Evolutionary conservation across 1,140 invertebrate species (phyloP), one percentile per base, ranked within the genome.

Genomic region (Plectrocnemia conspersa): DNA sequence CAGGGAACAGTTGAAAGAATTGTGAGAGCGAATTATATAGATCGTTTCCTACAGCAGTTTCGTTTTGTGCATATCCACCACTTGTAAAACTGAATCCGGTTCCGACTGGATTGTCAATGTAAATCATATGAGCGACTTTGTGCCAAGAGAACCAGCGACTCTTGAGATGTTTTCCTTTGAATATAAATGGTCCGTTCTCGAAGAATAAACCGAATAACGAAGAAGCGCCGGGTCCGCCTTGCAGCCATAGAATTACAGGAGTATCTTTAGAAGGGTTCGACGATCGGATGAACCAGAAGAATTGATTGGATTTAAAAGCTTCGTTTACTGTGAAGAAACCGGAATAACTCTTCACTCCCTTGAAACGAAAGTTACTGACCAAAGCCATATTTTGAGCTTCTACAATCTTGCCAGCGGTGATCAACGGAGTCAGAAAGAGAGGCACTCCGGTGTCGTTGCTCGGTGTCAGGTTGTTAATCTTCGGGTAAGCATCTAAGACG

Each of bases 91-190:
- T 89, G 59, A 81, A 89, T 1, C 87, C 86, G 15, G 88, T 86
- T 1, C 88, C 88, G 33, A 91, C 89, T 4, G 91, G 91, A 68
- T 91, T 92, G 65, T 94, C 91, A 48, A 93, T 86, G 63, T 88
- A 93, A 13, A 93, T 74, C 21, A 93, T 64, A 64, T 87, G 84
- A 63, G 88, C 84, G 3, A 77, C 79, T 11, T 77, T 71, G 47
- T 81, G 84, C 90, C 90, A 93, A 5, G 84, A 83, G 38, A 82
- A 82, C 64, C 85, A 78, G 22, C 87, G 77, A 24, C 68, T 66
- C 44, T 74, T 71, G 10, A 72, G 42, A 13, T 72, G 80, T 11
- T 78, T 76, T 46, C 84, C 72, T 52, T 75, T 78, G 19, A 90
- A 77, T 22, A 74, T 61, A 41, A 87, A 83, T 0, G 91, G 90